These are phyloP conservation scores for Heterodera carotae DNA, from an alignment of 1,140 invertebrate genomes.

Conservation along the genomic window DNA sequence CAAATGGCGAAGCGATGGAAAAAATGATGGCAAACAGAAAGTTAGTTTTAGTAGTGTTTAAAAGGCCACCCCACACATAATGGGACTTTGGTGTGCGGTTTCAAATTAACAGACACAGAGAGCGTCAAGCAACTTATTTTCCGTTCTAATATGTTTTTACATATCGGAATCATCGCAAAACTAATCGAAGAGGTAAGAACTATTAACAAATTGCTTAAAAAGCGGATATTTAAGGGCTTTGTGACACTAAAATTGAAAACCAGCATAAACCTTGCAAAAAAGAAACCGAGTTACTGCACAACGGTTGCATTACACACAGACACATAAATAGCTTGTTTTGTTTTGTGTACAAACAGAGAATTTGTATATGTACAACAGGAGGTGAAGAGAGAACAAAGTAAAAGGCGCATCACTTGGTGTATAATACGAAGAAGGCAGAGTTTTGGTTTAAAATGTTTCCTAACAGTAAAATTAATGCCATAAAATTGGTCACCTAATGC, in stretches of 20 bases:
- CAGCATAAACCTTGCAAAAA: conserved; percentile 1
- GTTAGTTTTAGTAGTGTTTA: too few relatives aligned
- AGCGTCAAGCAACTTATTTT: too few relatives aligned
- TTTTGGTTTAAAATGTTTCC: not conserved
- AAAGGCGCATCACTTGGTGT: not conserved
- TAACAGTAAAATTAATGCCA: not conserved
- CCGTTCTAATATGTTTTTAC: too few relatives aligned
- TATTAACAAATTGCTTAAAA: too few relatives aligned
- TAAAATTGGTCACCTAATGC: too few relatives aligned
- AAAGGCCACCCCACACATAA: too few relatives aligned
- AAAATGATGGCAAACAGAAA: not conserved
- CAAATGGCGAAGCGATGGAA: not conserved
- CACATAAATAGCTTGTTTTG: too few relatives aligned
- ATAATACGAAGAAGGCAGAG: not conserved
- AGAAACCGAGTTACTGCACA: not conserved
- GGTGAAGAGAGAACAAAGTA: not conserved
- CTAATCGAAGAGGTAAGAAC: too few relatives aligned
- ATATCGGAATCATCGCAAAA: too few relatives aligned
- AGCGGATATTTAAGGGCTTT: too few relatives aligned
- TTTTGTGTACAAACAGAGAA: not conserved
- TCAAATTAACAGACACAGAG: too few relatives aligned
- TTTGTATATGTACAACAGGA: not conserved
- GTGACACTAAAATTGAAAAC: not conserved
- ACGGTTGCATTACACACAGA: not conserved
- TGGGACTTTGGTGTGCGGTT: too few relatives aligned